Base-by-base conservation (phyloP, 92 coral and sea anemone genomes). In the Phymanthus crucifer region DNA sequence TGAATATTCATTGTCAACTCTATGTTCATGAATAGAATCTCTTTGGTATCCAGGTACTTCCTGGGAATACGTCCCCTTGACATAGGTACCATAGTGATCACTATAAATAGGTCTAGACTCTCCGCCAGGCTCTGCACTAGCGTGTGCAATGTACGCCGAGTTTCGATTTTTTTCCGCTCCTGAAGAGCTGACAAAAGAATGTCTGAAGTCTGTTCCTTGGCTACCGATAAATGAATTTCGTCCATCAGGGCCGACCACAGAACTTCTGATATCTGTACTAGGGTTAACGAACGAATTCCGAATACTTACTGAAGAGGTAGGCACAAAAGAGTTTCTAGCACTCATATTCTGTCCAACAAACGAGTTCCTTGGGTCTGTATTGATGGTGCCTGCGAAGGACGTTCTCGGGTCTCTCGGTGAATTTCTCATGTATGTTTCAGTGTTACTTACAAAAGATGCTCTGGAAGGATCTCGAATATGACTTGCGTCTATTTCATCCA, bases 251-350 rank as follows among this genome's bases (percentile, higher is more conserved):
- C 61, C 54, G 32, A 46, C 40, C 19, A 23, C 29, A 23, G 58
- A 73, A 16, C 40, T 27, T 45, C 61, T 19, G 21, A 52, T 76
- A 36, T 43, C 40, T 11, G 45, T 32, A 29, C 83, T 58, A 47
- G 47, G 27, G 50, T 35, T 70, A 34, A 40, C 74, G 34, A 70
- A 66, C 80, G 40, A 76, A 90, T 61, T 61, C 4, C 75, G 58
- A 64, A 57, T 77, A 74, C 66, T 88, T 83, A 47, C 86, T 79
- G 37, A 66, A 78, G 78, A 80, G 85, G 68, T 93, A 90, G 82
- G 93, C 85, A 85, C 78, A 68, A 56, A 87, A 65, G 78, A 61
- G 18, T 61, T 61, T 61, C 68, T 27, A 29, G 2, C 34, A 61
- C 68, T 29, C 29, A 29, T 61, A 61, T 61, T 61, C 29, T 61